phyloP scores from a whole-genome alignment of 2,797 vertebrate genomes.

The Hippoglossus hippoglossus region DNA sequence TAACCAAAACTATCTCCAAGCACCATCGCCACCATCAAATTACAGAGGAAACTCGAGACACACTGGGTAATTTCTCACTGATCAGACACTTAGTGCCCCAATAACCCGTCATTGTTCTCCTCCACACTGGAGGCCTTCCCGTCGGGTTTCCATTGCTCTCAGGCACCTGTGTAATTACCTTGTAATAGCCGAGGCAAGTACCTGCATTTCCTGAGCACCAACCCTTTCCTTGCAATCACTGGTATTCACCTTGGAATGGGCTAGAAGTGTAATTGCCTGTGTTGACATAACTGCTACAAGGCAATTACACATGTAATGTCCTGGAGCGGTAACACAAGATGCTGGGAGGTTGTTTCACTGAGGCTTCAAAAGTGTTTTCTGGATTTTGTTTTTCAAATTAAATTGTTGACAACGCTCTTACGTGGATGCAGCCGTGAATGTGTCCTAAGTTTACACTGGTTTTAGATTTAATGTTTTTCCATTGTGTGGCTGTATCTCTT shows the following conservation, averaged over 20 bases:
- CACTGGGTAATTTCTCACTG: conserved; percentile 33
- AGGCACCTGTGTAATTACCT: conserved; percentile 76
- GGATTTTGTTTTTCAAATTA: not conserved
- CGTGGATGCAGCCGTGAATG: not conserved
- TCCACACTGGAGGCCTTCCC: conserved; percentile 47
- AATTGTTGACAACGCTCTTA: not conserved
- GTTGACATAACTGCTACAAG: conserved; percentile 77
- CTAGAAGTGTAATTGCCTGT: conserved; percentile 72
- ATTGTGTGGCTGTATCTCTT: no score
- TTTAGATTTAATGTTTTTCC: not conserved
- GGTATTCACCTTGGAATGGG: conserved; percentile 66
- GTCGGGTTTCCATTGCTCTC: conserved; percentile 56
- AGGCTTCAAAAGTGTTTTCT: conserved; percentile 12
- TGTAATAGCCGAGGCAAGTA: conserved; percentile 72
- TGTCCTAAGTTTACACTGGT: not conserved
- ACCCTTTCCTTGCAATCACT: conserved; percentile 62
- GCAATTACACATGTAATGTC: conserved; percentile 72
- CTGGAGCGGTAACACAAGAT: conserved; percentile 52
- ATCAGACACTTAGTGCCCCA: conserved; percentile 48
- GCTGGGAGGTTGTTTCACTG: conserved; percentile 15
- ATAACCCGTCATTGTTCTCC: conserved; percentile 51
- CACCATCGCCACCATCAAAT: not conserved
- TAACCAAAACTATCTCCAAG: conserved; percentile 6
- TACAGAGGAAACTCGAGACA: conserved; percentile 26
- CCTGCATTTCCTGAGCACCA: conserved; percentile 68